A percentile compares a stretch with the other conserved stretches of the same genome.
These are phyloP conservation scores for Parnassius apollo DNA, from an alignment of 2,888 invertebrate species.

Conservation along the genomic window DNA sequence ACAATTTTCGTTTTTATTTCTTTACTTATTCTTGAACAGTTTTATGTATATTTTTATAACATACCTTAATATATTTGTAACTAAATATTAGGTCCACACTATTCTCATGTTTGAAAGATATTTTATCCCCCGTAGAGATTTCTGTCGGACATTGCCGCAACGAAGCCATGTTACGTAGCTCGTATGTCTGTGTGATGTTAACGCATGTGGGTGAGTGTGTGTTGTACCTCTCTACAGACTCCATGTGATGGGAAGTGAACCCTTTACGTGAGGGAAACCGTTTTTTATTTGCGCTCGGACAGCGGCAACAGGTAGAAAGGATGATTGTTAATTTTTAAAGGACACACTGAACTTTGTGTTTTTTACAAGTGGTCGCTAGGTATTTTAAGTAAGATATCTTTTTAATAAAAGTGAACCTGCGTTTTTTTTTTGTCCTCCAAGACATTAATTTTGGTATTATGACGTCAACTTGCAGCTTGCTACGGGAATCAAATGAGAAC, in stretches of 20 bases:
- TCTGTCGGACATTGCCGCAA: constrained; percentile 67
- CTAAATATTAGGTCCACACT: constrained; percentile 47
- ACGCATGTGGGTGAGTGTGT: constrained; percentile 27
- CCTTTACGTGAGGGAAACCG: constrained; percentile 79
- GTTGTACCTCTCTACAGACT: constrained; percentile 60
- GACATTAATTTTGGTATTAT: constrained; percentile 20
- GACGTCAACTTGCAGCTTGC: constrained; percentile 21
- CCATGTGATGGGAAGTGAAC: constrained; percentile 81
- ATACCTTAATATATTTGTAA: neutral
- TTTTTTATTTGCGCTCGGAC: constrained; percentile 82
- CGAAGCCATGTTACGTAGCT: constrained; percentile 34
- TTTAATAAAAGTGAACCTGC: constrained; percentile 6
- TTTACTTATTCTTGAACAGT: too few species aligned
- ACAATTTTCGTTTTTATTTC: too few species aligned
- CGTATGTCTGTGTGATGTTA: constrained; percentile 42
- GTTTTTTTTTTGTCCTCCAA: constrained; percentile 11
- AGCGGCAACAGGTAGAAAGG: constrained; percentile 81
- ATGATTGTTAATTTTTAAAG: constrained; percentile 80
- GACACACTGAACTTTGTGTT: constrained; percentile 68
- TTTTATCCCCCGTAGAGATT: constrained; percentile 74
- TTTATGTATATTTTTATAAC: too few species aligned
- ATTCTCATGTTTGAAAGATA: constrained; percentile 65
- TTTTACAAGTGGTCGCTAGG: constrained; percentile 48
- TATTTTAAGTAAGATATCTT: constrained; percentile 30
- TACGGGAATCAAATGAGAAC: constrained; percentile 34